Evolutionary conservation across 2,888 invertebrate species (phyloP), one percentile per base, ranked within the genome.

Genomic region (Machimus atricapillus): DNA sequence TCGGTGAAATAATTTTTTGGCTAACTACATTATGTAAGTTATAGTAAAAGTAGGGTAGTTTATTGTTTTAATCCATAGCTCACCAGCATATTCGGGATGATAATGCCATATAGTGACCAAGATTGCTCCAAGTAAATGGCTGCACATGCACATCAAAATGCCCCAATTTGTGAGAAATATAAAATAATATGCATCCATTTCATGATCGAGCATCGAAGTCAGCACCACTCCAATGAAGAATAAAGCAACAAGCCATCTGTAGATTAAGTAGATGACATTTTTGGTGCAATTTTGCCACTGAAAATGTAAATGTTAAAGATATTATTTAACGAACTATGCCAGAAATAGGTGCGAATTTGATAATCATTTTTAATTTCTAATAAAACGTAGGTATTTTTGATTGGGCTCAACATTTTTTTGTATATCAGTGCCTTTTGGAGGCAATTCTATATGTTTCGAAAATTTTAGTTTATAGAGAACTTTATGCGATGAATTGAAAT

Each of bases 141-240:
- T 92, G 40, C 91, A 14, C 91, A 92, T 91, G 87, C 92, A 92
- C 89, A 92, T 88, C 89, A 91, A 89, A 46, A 92, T 90, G 14
- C 93, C 93, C 92, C 92, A 92, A 89, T 92, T 91, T 87, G 93
- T 93, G 90, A 93, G 90, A 88, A 92, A 93, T 89, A 93, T 93
- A 58, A 92, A 92, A 89, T 91, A 93, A 34, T 89, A 88, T 40
- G 89, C 90, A 56, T 90, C 88, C 2, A 89, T 86, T 9, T 90
- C 90, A 46, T 88, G 83, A 7, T 46, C 46, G 85, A 91, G 88
- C 90, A 91, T 90, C 14, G 93, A 92, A 46, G 90, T 90, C 46
- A 91, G 90, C 19, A 92, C 92, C 34, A 91, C 90, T 56, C 87
- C 91, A 86, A 90, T 88, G 73, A 92, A 93, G 88, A 93, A 92